phyloP scores from a whole-genome alignment of 2,888 invertebrate genomes.

The Hirtodrosophila trivittata region DNA sequence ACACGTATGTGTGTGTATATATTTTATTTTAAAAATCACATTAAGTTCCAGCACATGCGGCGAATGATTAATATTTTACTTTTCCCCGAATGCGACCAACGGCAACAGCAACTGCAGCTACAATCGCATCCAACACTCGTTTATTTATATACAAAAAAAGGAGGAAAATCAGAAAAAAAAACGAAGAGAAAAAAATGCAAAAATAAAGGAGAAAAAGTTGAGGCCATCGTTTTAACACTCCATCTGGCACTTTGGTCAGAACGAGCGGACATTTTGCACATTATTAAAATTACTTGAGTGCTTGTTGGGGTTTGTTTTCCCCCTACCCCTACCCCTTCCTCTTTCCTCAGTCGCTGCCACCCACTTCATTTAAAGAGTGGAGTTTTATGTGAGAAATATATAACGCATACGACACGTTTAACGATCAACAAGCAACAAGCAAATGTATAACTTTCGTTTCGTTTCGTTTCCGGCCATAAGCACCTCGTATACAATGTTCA shows the following conservation, averaged over 20 bases:
- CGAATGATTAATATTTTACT: constrained; percentile 70
- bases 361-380: constrained; percentile 2
- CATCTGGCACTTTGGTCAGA: constrained; percentile 59
- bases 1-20: constrained; percentile 1
- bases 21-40: constrained; percentile 45
- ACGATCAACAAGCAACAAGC: constrained; percentile 32
- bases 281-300: constrained; percentile 74
- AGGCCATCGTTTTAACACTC: constrained; percentile 31
- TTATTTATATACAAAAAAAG: constrained; percentile 4
- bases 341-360: constrained; percentile 3
- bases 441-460: constrained; percentile 1
- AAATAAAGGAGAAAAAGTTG: constrained; percentile 32
- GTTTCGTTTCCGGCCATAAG: constrained; percentile 21
- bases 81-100: constrained; percentile 38
- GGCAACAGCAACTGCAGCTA: constrained; percentile 5
- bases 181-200: constrained; percentile 26
- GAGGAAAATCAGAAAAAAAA: background rate
- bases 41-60: constrained; percentile 51
- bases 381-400: constrained; percentile 41
- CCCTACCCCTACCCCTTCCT: too few relatives aligned
- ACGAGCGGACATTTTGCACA: constrained; percentile 66
- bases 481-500: constrained; percentile 37
- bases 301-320: constrained; percentile 8
- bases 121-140: constrained; percentile 13
- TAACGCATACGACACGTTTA: constrained; percentile 51